Base-by-base conservation (phyloP, 2,797 vertebrate species). In the Ispidina lecontei region DNA sequence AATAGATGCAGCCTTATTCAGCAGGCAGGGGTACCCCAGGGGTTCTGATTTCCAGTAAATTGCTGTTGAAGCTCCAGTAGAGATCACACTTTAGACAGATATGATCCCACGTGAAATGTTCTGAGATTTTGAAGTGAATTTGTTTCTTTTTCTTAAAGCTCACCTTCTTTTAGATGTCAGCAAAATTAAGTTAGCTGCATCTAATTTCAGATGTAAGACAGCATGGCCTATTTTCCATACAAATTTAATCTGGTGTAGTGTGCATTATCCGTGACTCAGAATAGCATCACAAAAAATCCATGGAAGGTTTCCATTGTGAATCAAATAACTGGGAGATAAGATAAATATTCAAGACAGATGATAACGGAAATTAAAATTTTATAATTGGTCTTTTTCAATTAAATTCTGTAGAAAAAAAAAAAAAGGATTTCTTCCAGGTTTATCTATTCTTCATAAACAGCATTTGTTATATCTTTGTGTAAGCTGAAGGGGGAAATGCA, bases 251-350 rank as follows among this genome's bases (percentile, higher is more conserved):
- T 79, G 82, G 29, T 69, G 51, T 88, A 64, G 43, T 58, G 60
- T 79, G n/a, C 85, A 51, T 97, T 95, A 90, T 93, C 75, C 49
- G 23, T 85, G 89, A 89, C 67, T 76, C 78, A 78, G 90, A 76
- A 92, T 20, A 94, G 49, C 59, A 74, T 79, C 82, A 87, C 88
- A 86, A 44, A 96, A 85, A 95, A 94, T 33, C 63, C 26, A 76
- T 96, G 55, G 87, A 93, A 95, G 72, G 46, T 94, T 96, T 91
- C 73, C 65, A 89, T 89, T 89, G 65, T 78, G 89, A 96, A 72
- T 96, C 73, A 95, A 93, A 74, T 92, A 96, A 67, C 83, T 93
- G 60, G 78, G 79, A 87, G 94, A 94, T 95, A 95, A 93, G 95
- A 90, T 90, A 96, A 94, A 93, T 94, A 86, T 65, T 87, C 52